Conservation (phyloP, 92 coral and sea anemone genomes). For the Heliopora coerulea region DNA sequence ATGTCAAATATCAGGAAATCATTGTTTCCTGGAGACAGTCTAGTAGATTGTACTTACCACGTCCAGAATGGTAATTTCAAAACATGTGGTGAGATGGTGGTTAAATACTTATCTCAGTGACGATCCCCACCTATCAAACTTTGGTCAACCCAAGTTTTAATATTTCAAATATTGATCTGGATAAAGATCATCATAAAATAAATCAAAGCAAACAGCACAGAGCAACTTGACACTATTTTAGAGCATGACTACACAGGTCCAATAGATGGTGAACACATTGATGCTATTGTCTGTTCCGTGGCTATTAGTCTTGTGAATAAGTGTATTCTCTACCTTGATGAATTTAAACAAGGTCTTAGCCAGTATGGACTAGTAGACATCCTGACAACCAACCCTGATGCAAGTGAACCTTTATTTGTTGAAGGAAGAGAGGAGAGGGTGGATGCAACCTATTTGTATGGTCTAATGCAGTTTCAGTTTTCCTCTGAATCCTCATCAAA, state of each 20-base stretch:
- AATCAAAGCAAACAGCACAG: background rate
- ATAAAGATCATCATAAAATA: background rate
- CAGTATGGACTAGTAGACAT: conserved; percentile 7
- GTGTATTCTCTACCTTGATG: conserved; percentile 19
- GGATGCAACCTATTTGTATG: conserved; percentile 28
- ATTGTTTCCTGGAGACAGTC: conserved; percentile 31
- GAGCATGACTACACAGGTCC: conserved; percentile 41
- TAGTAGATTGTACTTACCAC: conserved; percentile 24
- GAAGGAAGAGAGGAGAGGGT: background rate
- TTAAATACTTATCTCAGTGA: conserved; percentile 55
- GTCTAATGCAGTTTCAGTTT: conserved; percentile 16
- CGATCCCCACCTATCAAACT: conserved; percentile 62
- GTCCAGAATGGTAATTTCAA: conserved; percentile 42
- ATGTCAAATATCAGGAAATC: background rate
- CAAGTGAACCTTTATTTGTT: conserved; percentile 13
- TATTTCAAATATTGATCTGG: background rate
- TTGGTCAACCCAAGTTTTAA: conserved; percentile 11
- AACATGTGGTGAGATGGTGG: conserved; percentile 63
- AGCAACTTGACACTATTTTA: background rate
- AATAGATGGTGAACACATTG: conserved; percentile 8
- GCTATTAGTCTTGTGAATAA: conserved; percentile 13
- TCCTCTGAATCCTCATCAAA: conserved; percentile 1
- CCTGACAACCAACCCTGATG: background rate
- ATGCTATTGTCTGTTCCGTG: conserved; percentile 10
- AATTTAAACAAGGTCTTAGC: conserved; percentile 29